A percentile compares a stretch with the other conserved stretches of the same genome.
Evolutionary conservation across 2,113 vertebrate genomes (phyloP).

Genomic region (Cacatua alba): DNA sequence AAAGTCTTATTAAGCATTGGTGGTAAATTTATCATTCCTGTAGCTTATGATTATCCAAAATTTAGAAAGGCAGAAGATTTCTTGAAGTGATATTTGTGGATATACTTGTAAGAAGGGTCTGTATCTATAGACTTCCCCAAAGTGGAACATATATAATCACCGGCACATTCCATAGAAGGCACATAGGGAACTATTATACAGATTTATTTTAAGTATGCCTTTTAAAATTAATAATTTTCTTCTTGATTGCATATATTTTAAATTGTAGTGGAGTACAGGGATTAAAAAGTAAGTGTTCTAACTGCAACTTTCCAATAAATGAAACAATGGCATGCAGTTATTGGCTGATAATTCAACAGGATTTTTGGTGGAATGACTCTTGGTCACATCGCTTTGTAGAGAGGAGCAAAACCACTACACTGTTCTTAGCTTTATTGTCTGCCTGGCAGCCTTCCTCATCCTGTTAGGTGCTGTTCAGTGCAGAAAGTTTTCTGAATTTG

Average conservation of each 20-base stretch:
- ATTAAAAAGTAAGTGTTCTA: not conserved
- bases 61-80: not conserved
- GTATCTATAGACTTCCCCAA: not conserved
- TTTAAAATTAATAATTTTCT: not conserved
- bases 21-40: not conserved
- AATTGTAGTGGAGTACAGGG: not conserved
- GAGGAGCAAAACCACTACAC: not conserved
- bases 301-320: not conserved
- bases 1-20: not conserved
- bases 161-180: not conserved
- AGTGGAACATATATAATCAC: not conserved
- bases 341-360: not conserved
- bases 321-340: not conserved
- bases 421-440: not conserved
- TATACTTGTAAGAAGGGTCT: not conserved
- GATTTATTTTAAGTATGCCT: not conserved
- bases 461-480: not conserved
- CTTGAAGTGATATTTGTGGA: not conserved
- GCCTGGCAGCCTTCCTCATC: not conserved
- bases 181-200: not conserved
- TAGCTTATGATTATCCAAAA: not conserved
- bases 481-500: not conserved
- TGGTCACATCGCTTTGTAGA: not conserved
- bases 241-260: not conserved
- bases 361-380: not conserved